These are phyloP conservation scores for Carpatolechia fugitivella DNA, from an alignment of 2,888 invertebrate species.

Conservation along the genomic window DNA sequence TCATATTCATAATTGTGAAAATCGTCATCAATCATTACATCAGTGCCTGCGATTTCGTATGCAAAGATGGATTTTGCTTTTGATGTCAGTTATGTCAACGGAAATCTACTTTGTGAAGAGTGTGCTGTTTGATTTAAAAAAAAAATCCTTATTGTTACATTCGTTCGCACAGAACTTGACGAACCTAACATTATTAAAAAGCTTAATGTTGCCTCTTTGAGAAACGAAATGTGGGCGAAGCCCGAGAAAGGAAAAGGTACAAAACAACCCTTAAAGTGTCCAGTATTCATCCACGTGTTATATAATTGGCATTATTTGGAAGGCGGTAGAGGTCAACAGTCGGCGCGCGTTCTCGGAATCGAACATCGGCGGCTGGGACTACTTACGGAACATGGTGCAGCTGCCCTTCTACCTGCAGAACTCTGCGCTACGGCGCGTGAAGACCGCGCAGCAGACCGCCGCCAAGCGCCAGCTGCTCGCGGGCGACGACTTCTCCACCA, in stretches of 20 bases:
- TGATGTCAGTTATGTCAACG: not conserved
- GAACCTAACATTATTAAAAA: too few species aligned
- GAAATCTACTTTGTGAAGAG: not conserved
- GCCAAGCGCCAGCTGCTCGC: conserved; percentile 66
- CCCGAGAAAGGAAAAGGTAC: too few species aligned
- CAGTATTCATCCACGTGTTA: too few species aligned
- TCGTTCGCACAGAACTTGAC: too few species aligned
- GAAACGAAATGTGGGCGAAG: too few species aligned
- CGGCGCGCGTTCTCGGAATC: conserved; percentile 92
- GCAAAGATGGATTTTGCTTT: not conserved
- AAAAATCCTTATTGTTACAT: too few species aligned
- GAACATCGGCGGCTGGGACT: conserved; percentile 96
- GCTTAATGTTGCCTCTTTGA: too few species aligned
- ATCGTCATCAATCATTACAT: not conserved
- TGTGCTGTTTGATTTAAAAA: not conserved
- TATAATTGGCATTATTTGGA: conserved; percentile 14
- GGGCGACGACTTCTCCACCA: conserved; percentile 77
- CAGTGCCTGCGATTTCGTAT: conserved; percentile 6
- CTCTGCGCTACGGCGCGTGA: conserved; percentile 93
- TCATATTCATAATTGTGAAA: not conserved
- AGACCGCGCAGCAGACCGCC: conserved; percentile 91
- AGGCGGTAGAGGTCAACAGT: conserved; percentile 95
- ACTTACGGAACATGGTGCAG: conserved; percentile 97
- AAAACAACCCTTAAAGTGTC: too few species aligned
- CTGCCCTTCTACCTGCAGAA: conserved; percentile 99